phyloP scores from a whole-genome alignment of 2,113 vertebrate genomes.

The Holacanthus passer region DNA sequence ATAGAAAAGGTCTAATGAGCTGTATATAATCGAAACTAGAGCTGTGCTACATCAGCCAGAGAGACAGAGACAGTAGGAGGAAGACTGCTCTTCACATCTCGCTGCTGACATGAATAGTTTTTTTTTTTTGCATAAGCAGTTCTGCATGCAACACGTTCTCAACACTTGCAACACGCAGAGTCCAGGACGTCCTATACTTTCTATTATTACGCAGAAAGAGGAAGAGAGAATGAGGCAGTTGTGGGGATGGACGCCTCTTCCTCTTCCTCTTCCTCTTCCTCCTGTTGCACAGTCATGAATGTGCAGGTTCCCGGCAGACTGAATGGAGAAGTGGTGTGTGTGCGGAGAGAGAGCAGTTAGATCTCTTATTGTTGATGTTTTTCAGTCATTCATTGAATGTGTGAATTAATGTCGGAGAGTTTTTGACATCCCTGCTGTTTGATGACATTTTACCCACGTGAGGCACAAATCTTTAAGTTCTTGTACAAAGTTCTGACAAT shows the following conservation, averaged over 20 bases:
- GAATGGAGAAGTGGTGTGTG: conserved; percentile 49
- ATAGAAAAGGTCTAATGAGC: background rate
- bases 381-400: conserved; percentile 21
- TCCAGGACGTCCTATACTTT: conserved; percentile 42
- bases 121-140: background rate
- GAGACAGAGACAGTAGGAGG: background rate
- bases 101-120: background rate
- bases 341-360: background rate
- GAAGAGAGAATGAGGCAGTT: conserved; percentile 52
- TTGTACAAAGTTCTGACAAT: no score
- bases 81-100: background rate
- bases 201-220: conserved; percentile 67
- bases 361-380: conserved; percentile 35
- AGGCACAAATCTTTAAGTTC: no score
- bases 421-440: no score
- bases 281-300: conserved; percentile 66
- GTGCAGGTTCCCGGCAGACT: conserved; percentile 31
- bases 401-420: background rate
- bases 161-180: conserved; percentile 24
- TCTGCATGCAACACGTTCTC: conserved; percentile 28
- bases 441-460: no score
- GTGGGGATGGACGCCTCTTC: conserved; percentile 52
- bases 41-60: background rate
- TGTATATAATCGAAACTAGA: background rate
- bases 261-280: conserved; percentile 54